These are phyloP conservation scores for Corvus cornix DNA, from an alignment of 2,113 vertebrate species.

Conservation along the genomic window DNA sequence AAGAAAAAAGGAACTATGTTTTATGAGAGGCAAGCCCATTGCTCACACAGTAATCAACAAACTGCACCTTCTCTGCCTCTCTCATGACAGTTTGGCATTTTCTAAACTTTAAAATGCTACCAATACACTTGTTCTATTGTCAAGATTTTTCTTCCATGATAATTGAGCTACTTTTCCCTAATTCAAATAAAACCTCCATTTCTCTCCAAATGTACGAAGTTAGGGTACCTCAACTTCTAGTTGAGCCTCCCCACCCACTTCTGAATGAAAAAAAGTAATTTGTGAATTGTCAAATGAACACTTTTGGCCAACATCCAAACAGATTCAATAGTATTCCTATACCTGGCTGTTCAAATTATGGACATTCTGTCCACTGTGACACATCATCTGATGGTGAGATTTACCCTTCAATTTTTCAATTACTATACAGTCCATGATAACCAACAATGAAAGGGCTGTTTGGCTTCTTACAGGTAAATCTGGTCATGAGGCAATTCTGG, in stretches of 20 bases:
- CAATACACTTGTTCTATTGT: neutral
- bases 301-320: neutral
- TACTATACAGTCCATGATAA: neutral
- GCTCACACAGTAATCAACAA: neutral
- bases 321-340: neutral
- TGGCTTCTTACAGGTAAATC: neutral
- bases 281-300: neutral
- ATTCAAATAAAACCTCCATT: neutral
- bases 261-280: neutral
- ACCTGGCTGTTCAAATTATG: neutral
- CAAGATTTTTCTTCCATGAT: neutral
- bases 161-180: neutral
- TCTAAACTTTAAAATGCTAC: neutral
- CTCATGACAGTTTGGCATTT: neutral
- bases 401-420: neutral
- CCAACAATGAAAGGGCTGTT: neutral
- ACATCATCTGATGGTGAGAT: neutral
- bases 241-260: accelerated
- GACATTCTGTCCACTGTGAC: neutral
- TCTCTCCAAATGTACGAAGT: neutral
- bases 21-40: neutral
- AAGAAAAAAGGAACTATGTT: neutral
- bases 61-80: neutral
- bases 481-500: neutral
- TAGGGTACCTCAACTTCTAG: neutral